Evolutionary conservation across 92 coral and sea anemone genomes (phyloP), one percentile per base, ranked within the genome.

Genomic region (Palythoa grandis): DNA sequence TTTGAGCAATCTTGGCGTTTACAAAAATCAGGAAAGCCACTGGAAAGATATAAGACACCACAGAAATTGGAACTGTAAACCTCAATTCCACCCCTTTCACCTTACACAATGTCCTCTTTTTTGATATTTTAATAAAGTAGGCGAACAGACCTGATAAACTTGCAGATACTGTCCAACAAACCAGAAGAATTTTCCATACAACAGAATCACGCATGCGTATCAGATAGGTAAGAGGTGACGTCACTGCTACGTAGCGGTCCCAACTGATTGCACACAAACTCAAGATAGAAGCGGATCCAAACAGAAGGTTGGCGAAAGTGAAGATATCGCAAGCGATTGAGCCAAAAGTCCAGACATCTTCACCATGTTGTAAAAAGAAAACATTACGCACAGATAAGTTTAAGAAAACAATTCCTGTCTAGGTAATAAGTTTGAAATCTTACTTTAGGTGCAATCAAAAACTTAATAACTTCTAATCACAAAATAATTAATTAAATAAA

Each of bases 191-290:
- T 75, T 75, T 75, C 79, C 79, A 75, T 12, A 52, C 79, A 25
- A 75, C 65, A 2, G 79, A 52, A 53, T 75, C 79, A 13, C 79
- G 22, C 79, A 75, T 75, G 79, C 79, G 79, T 60, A 75, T 38
- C 22, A 75, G 43, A n/a, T 75, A 75, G 43, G 63, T 20, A 48
- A 75, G 79, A 48, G 79, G 40, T 22, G 63, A 12, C 79, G 79
- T 75, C 65, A 75, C 65, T 22, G 79, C 79, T 25, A 75, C 79
- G 65, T 75, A 75, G 24, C 79, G 79, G 79, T 75, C 79, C 79
- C 65, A 75, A 60, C 79, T 75, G 29, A 75, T 50, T 7, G 79
- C 79, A 47, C 79, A 75, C 39, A 75, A 50, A 75, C 79, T 75
- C 79, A 75, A 75, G 61, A 75, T 75, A 19, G 79, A 75, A 24